Conservation (phyloP, 2,113 vertebrate genomes). For the Pelecanus crispus region DNA sequence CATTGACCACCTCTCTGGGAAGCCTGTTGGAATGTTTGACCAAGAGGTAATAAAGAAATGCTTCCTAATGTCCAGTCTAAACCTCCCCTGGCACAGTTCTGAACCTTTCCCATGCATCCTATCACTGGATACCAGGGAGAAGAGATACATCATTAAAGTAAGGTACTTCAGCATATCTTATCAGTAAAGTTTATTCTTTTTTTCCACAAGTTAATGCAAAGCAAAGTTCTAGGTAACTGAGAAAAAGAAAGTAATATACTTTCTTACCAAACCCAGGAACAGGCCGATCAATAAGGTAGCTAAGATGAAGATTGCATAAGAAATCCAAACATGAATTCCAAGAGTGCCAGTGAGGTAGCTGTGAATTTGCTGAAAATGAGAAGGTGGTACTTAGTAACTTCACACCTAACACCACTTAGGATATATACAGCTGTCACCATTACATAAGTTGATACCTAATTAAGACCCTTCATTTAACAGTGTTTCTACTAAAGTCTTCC, state of each 20-base stretch:
- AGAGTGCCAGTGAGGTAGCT: constrained; percentile 82
- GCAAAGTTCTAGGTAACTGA: neutral
- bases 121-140: neutral
- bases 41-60: neutral
- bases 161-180: neutral
- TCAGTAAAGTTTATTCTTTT: neutral
- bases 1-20: neutral
- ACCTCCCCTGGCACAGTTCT: neutral
- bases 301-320: constrained; percentile 80
- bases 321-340: constrained; percentile 81
- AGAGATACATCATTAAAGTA: neutral
- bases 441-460: neutral
- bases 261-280: constrained; percentile 83
- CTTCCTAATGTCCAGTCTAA: neutral
- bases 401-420: neutral
- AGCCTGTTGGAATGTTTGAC: neutral
- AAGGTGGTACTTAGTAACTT: neutral
- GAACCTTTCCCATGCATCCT: neutral
- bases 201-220: neutral
- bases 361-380: constrained; percentile 79
- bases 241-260: neutral
- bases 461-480: neutral
- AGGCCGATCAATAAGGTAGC: constrained; percentile 81
- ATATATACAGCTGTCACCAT: neutral
- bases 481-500: neutral